Evolutionary conservation across 2,797 vertebrate genomes (phyloP).

Genomic region (Acanthiza pusilla): DNA sequence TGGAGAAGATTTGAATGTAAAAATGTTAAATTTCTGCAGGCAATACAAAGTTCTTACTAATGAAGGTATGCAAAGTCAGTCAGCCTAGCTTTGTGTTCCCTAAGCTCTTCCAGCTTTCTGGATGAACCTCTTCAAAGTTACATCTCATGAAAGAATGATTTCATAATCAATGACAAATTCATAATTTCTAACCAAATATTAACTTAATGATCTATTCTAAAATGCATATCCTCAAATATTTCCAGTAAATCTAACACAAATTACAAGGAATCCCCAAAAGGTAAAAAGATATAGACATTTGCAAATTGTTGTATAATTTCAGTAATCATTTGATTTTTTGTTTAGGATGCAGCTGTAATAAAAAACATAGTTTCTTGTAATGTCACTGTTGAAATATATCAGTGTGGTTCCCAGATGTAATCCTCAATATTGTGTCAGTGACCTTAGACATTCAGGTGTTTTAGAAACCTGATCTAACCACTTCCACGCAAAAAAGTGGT

Average conservation of each 20-base stretch:
- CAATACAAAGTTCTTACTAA: background rate
- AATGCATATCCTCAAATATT: background rate
- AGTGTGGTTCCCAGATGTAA: background rate
- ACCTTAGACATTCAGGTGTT: background rate
- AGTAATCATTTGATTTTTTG: background rate
- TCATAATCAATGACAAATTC: background rate
- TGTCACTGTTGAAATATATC: background rate
- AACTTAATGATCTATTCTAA: background rate
- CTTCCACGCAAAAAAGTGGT: background rate
- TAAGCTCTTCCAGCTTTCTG: background rate
- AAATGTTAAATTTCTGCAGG: background rate
- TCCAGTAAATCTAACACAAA: background rate
- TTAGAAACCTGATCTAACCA: background rate
- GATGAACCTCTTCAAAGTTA: background rate
- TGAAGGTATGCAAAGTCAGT: background rate
- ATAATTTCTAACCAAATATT: background rate
- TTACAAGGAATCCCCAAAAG: background rate
- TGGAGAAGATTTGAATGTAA: background rate
- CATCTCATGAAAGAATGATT: background rate
- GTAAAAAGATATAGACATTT: background rate
- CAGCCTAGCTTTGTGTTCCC: background rate
- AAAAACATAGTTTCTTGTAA: background rate
- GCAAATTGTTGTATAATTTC: background rate
- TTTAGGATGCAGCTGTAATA: background rate
- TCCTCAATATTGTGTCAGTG: background rate